Percentiles rank a stretch among this genome's conserved stretches.
phyloP scores from a whole-genome alignment of 2,113 vertebrate species.

The Candoia aspera region DNA sequence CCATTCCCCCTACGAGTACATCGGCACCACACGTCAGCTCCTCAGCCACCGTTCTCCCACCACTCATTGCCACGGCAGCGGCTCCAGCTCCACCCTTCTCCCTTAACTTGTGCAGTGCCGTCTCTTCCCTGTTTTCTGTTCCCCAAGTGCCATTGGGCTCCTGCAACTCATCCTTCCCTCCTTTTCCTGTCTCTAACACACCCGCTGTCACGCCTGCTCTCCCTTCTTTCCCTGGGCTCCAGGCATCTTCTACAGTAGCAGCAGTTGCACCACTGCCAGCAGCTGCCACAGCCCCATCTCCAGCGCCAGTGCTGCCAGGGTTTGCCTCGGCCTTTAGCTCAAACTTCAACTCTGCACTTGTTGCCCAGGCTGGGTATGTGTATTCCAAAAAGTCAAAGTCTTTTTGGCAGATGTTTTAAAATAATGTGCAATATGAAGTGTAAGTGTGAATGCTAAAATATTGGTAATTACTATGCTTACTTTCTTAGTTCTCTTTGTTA shows the following conservation, averaged over 20 bases:
- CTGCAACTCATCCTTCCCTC: constrained; percentile 83
- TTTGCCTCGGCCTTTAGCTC: constrained; percentile 97
- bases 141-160: constrained; percentile 77
- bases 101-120: constrained; percentile 83
- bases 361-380: constrained; percentile 83
- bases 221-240: constrained; percentile 90
- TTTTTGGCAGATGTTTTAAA: constrained; percentile 41
- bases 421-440: background rate
- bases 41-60: constrained; percentile 75
- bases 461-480: background rate
- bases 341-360: constrained; percentile 91
- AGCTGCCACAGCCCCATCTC: constrained; percentile 80
- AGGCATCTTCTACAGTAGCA: constrained; percentile 84
- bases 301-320: constrained; percentile 89
- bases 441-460: background rate
- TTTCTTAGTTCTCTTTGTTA: background rate
- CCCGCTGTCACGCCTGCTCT: constrained; percentile 86
- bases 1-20: constrained; percentile 63
- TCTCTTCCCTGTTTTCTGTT: constrained; percentile 85
- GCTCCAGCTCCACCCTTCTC: constrained; percentile 80
- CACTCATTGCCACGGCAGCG: constrained; percentile 74
- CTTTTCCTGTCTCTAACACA: constrained; percentile 86
- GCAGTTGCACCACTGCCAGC: constrained; percentile 86
- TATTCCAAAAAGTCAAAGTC: constrained; percentile 41
- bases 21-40: constrained; percentile 61